Percentiles rank a stretch among this genome's conserved stretches.
phyloP scores from a whole-genome alignment of 2,888 invertebrate species.

The Entomobrya multifasciata region DNA sequence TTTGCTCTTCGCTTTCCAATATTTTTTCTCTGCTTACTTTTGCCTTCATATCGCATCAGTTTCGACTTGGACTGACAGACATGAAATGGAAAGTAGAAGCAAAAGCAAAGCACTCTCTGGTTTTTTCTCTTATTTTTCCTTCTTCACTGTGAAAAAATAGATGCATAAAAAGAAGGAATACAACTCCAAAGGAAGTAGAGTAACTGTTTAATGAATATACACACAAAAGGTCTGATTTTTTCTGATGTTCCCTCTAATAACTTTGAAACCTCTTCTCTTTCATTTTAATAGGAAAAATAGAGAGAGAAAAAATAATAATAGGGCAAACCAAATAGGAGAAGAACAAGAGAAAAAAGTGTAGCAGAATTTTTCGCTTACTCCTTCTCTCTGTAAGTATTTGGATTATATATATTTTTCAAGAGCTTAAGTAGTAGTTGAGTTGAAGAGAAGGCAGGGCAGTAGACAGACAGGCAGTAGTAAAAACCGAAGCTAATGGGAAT shows the following conservation, averaged over 20 bases:
- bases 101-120: conserved; percentile 38
- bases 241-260: conserved; percentile 49
- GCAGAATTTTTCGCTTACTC: too few relatives aligned
- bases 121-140: background rate
- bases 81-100: conserved; percentile 62
- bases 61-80: conserved; percentile 67
- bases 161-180: conserved; percentile 19
- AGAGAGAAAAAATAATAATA: conserved; percentile 53
- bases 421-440: conserved; percentile 53
- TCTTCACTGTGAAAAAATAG: conserved; percentile 15
- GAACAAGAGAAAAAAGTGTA: conserved; percentile 19
- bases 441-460: background rate
- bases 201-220: conserved; percentile 20
- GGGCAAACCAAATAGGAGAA: conserved; percentile 50
- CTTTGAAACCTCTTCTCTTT: conserved; percentile 21
- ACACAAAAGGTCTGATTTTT: conserved; percentile 39
- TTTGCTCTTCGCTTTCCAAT: conserved; percentile 68
- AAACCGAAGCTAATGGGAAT: conserved; percentile 68
- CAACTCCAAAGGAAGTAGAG: background rate
- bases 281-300: conserved; percentile 8
- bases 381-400: conserved; percentile 23
- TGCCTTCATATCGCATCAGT: conserved; percentile 65
- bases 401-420: conserved; percentile 56
- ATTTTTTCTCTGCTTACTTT: conserved; percentile 25
- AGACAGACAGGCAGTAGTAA: conserved; percentile 9